Percentiles rank a stretch among this genome's conserved stretches.
Conservation (phyloP, 2,797 vertebrate genomes). For the Naso thynnoides region DNA sequence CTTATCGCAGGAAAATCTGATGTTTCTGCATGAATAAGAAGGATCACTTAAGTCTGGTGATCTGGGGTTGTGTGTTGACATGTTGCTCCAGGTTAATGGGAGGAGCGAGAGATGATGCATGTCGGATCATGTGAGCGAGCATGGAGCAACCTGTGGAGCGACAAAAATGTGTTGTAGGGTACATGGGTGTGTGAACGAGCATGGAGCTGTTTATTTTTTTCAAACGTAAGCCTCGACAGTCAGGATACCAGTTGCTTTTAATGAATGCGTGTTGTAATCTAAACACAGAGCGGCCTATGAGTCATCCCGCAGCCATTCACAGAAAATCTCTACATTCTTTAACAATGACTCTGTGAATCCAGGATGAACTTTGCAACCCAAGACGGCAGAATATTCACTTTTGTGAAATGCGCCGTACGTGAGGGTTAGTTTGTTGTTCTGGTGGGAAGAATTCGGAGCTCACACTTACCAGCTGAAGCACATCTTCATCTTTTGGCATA, state of each 20-base stretch:
- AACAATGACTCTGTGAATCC: conserved; percentile 32
- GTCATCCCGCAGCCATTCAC: conserved; percentile 55
- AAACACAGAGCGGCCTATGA: conserved; percentile 65
- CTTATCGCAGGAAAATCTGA: not conserved
- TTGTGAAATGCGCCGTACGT: not conserved
- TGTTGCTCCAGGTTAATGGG: conserved; percentile 47
- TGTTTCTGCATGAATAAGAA: conserved; percentile 9
- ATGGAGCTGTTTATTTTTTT: not conserved
- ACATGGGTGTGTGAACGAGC: conserved; percentile 54
- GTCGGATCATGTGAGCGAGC: conserved; percentile 78
- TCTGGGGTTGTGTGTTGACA: conserved; percentile 23
- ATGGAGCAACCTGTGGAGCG: conserved; percentile 67
- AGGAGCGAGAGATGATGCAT: conserved; percentile 64
- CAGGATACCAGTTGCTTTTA: conserved; percentile 31
- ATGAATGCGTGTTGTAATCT: conserved; percentile 60
- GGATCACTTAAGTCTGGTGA: not conserved
- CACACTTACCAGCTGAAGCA: conserved; percentile 96
- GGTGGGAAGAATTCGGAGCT: conserved; percentile 51
- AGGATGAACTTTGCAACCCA: conserved; percentile 24
- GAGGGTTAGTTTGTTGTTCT: conserved; percentile 13
- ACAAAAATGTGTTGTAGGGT: conserved; percentile 63
- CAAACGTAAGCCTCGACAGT: conserved; percentile 14
- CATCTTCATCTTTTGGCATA: conserved; percentile 98
- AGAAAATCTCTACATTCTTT: conserved; percentile 65
- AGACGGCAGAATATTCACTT: not conserved